A percentile compares a stretch with the other conserved stretches of the same genome.
phyloP scores from a whole-genome alignment of 2,888 invertebrate genomes.

The Agrochola lychnidis region DNA sequence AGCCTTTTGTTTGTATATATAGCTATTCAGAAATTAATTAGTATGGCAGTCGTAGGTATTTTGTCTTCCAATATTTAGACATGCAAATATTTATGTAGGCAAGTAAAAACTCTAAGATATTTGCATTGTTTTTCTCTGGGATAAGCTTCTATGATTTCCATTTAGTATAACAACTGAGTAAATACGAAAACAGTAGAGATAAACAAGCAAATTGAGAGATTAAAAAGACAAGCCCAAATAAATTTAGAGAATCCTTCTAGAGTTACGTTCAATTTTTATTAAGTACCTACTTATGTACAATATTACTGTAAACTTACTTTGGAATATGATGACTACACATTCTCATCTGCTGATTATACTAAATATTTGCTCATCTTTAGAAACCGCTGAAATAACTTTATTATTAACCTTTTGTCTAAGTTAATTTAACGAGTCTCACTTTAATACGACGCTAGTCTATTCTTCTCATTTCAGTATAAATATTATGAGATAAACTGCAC shows the following conservation, averaged over 20 bases:
- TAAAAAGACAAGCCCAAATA: conserved; percentile 50
- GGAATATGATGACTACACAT: conserved; percentile 31
- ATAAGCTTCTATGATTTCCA: conserved; percentile 21
- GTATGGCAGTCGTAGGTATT: not conserved
- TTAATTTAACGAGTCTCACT: conserved; percentile 36
- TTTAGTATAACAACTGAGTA: conserved; percentile 33
- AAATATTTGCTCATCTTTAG: conserved; percentile 37
- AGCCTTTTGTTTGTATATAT: conserved; percentile 6
- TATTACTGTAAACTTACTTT: conserved; percentile 23
- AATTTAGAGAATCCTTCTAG: conserved; percentile 32
- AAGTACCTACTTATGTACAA: conserved; percentile 35
- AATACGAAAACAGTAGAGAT: conserved; percentile 19
- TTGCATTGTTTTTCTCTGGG: not conserved
- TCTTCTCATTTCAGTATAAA: conserved; percentile 24
- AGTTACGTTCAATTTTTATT: conserved; percentile 48
- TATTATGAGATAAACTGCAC: conserved; percentile 25
- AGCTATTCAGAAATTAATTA: conserved; percentile 18
- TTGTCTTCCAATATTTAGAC: not conserved
- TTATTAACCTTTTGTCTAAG: conserved; percentile 35
- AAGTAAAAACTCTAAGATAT: not conserved
- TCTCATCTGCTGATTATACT: conserved; percentile 29
- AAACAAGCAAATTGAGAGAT: conserved; percentile 45
- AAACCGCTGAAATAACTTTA: conserved; percentile 35
- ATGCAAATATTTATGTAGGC: not conserved
- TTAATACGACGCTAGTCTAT: conserved; percentile 18